Conservation (phyloP, 2,797 vertebrate genomes). For the Orestias chungarensis region DNA sequence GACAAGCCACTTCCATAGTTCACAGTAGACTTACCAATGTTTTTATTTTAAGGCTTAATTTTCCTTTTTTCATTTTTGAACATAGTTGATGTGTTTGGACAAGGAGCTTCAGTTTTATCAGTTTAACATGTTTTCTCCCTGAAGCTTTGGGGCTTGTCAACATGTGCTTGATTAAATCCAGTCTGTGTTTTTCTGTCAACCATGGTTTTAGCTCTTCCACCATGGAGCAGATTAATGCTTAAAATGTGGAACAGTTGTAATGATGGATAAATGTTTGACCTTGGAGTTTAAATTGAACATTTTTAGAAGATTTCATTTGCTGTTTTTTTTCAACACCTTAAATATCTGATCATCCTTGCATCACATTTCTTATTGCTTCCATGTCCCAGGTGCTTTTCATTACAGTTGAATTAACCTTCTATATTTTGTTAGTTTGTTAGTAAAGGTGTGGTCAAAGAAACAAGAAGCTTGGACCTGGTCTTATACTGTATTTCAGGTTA, state of each 20-base stretch:
- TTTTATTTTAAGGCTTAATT: not conserved
- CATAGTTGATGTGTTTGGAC: not conserved
- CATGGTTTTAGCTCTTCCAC: not conserved
- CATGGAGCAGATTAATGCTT: not conserved
- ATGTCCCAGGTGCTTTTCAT: not conserved
- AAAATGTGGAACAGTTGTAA: not conserved
- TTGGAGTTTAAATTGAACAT: not conserved
- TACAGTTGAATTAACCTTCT: not conserved
- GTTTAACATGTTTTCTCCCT: slow-evolving; percentile 4
- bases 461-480: not conserved
- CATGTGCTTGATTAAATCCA: not conserved
- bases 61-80: not conserved
- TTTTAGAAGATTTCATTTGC: not conserved
- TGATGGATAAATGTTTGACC: too few species aligned
- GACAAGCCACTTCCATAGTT: not conserved
- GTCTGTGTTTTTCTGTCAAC: not conserved
- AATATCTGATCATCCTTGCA: not conserved
- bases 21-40: not conserved
- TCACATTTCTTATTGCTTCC: not conserved
- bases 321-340: not conserved
- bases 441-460: not conserved
- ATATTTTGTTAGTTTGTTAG: not conserved
- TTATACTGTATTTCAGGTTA: too few species aligned
- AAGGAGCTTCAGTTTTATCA: not conserved
- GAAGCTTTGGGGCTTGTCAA: slow-evolving; percentile 27